Evolutionary conservation across 2,888 invertebrate genomes (phyloP).

Genomic region (Amorpha juglandis): DNA sequence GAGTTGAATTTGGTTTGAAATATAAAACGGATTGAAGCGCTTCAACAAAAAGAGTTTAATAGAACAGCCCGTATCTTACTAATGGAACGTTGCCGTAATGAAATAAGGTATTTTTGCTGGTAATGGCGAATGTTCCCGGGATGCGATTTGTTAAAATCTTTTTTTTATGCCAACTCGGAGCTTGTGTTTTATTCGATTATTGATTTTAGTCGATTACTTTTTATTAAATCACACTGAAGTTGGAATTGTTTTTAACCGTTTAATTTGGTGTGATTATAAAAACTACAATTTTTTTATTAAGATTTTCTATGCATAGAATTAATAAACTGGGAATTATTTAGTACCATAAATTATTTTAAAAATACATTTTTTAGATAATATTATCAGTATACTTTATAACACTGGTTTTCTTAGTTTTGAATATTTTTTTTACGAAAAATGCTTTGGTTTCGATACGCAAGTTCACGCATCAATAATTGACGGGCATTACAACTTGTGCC

Average conservation of each 20-base stretch:
- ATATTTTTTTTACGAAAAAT: too few species aligned
- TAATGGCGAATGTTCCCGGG: constrained; percentile 63
- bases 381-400: too few species aligned
- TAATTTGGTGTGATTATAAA: not conserved
- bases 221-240: not conserved
- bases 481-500: too few species aligned
- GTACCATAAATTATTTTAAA: too few species aligned
- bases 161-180: constrained; percentile 52
- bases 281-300: too few species aligned
- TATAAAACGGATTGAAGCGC: constrained; percentile 35
- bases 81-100: constrained; percentile 78
- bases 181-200: constrained; percentile 24
- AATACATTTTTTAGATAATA: too few species aligned
- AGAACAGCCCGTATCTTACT: constrained; percentile 80
- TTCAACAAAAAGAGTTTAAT: constrained; percentile 71
- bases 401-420: too few species aligned
- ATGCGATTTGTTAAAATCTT: constrained; percentile 72
- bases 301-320: too few species aligned
- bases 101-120: constrained; percentile 76
- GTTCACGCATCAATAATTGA: too few species aligned
- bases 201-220: constrained; percentile 8
- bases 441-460: too few species aligned
- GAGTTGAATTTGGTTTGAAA: constrained; percentile 32
- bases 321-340: too few species aligned
- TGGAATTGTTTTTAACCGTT: not conserved